These are phyloP conservation scores for Agelaius tricolor DNA, from an alignment of 2,113 vertebrate genomes.

Conservation along the genomic window DNA sequence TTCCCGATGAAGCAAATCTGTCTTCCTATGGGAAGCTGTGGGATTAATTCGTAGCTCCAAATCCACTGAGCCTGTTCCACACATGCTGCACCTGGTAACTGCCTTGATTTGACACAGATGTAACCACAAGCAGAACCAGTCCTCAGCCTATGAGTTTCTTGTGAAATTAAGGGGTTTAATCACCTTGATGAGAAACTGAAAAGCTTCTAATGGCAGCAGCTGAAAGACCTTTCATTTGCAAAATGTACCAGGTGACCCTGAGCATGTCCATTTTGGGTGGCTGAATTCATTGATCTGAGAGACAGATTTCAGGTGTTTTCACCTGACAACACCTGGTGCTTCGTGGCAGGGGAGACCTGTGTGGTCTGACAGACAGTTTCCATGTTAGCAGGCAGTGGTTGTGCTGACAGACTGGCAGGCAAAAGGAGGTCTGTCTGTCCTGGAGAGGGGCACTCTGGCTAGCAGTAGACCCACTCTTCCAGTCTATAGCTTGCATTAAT, in stretches of 20 bases:
- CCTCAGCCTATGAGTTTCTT: not conserved
- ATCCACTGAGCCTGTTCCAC: not conserved
- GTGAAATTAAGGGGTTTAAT: not conserved
- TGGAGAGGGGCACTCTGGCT: not conserved
- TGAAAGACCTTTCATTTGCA: not conserved
- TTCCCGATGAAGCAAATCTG: not conserved
- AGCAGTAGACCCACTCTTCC: not conserved
- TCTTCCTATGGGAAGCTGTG: not conserved
- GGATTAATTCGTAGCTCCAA: not conserved
- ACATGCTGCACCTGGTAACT: not conserved
- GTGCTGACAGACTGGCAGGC: not conserved
- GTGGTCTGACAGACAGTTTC: not conserved
- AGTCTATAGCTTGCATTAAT: rapidly evolving
- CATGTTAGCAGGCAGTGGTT: not conserved
- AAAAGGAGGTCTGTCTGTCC: not conserved
- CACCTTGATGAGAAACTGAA: not conserved
- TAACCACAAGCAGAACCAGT: not conserved
- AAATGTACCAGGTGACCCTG: rapidly evolving
- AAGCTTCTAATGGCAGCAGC: not conserved
- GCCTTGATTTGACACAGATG: not conserved
- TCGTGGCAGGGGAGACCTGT: rapidly evolving
- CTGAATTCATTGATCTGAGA: rapidly evolving
- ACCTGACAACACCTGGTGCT: rapidly evolving
- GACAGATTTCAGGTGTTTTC: not conserved
- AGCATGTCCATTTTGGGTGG: not conserved